Conservation (phyloP, 2,113 vertebrate genomes). For the Seriola aureovittata region DNA sequence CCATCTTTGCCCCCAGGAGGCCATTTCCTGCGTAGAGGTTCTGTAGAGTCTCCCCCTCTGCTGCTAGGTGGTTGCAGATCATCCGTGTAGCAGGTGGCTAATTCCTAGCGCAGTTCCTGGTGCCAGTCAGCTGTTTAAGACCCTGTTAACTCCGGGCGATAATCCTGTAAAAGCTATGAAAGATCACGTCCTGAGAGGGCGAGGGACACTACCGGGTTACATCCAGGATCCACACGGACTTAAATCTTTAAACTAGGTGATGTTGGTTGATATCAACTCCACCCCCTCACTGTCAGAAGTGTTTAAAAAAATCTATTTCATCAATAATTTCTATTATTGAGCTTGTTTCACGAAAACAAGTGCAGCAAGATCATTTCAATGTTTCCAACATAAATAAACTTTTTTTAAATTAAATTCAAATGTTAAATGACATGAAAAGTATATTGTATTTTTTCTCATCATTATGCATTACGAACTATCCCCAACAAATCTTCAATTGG, state of each 20-base stretch:
- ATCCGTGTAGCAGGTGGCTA: conserved; percentile 73
- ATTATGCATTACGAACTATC: not conserved
- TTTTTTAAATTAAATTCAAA: not conserved
- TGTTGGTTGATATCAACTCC: not conserved
- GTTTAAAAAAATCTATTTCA: not conserved
- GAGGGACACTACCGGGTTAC: conserved; percentile 38
- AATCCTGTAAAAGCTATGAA: conserved; percentile 68
- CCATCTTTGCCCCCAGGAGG: conserved; percentile 41
- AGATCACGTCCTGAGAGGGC: conserved; percentile 52
- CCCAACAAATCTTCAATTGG: not conserved
- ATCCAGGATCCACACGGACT: conserved; percentile 21
- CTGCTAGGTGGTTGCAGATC: conserved; percentile 11
- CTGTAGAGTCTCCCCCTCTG: not conserved
- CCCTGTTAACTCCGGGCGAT: conserved; percentile 69
- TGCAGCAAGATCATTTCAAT: not conserved
- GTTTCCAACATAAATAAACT: not conserved
- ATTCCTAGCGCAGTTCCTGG: conserved; percentile 63
- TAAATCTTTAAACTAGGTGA: not conserved
- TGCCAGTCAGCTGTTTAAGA: conserved; percentile 71
- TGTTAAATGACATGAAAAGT: not conserved
- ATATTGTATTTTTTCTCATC: not conserved
- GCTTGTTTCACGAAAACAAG: not conserved
- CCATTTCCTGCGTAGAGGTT: conserved; percentile 34
- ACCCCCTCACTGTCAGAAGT: not conserved
- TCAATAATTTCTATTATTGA: not conserved